phyloP scores from a whole-genome alignment of 35 echinoderm and acorn worm species.

The Hemicentrotus pulcherrimus region DNA sequence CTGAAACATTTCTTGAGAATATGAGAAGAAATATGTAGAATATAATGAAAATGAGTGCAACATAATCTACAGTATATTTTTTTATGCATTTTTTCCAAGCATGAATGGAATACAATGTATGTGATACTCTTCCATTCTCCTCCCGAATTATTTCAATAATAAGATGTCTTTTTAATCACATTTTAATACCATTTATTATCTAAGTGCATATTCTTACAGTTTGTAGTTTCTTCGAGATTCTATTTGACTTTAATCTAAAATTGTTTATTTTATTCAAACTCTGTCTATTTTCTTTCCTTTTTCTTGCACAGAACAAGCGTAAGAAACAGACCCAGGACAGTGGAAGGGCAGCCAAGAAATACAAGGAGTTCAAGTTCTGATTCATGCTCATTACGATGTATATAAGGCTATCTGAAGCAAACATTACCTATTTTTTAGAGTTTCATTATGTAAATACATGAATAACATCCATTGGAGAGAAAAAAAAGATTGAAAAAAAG shows the following conservation, averaged over 20 bases:
- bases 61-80: too few species aligned
- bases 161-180: too few species aligned
- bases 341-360: conserved; percentile 87
- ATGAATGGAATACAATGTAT: too few species aligned
- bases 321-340: conserved; percentile 95
- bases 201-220: too few species aligned
- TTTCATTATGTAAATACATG: not conserved
- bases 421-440: not conserved
- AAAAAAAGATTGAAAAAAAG: not conserved
- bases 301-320: conserved; percentile 89
- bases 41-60: too few species aligned
- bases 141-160: too few species aligned
- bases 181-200: too few species aligned
- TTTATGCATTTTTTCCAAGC: too few species aligned
- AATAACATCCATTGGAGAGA: not conserved
- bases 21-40: too few species aligned
- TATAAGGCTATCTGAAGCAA: not conserved
- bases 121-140: too few species aligned
- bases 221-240: not conserved
- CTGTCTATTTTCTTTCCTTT: conserved; percentile 33
- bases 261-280: not conserved
- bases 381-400: not conserved
- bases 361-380: conserved; percentile 99
- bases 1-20: too few species aligned
- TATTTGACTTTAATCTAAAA: not conserved